These are phyloP conservation scores for Nephrotoma flavescens DNA, from an alignment of 2,888 invertebrate species.

Conservation along the genomic window DNA sequence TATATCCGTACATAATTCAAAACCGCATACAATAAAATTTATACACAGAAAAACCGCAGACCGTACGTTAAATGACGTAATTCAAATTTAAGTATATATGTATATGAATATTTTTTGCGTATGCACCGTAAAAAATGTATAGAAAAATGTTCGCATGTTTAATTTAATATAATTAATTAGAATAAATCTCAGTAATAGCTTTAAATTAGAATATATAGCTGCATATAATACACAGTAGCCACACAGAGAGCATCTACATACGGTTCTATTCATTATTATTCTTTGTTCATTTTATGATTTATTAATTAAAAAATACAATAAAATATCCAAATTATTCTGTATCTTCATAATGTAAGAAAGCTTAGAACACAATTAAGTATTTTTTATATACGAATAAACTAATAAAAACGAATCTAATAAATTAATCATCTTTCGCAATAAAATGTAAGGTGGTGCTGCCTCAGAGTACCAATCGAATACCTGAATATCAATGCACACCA, in stretches of 20 bases:
- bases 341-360: too few species aligned
- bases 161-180: neutral
- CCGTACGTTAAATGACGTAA: neutral
- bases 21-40: neutral
- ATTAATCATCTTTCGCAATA: too few species aligned
- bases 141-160: neutral
- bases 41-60: neutral
- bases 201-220: neutral
- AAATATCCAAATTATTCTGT: too few species aligned
- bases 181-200: neutral
- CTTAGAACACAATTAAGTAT: too few species aligned
- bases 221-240: neutral
- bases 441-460: too few species aligned
- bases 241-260: neutral
- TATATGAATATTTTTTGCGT: neutral
- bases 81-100: neutral
- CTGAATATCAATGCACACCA: too few species aligned
- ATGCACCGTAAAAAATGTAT: neutral
- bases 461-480: too few species aligned
- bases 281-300: neutral
- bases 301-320: neutral
- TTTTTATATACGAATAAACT: too few species aligned
- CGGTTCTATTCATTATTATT: neutral
- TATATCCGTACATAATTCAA: neutral
- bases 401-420: too few species aligned